Conservation (phyloP, 2,113 vertebrate species). For the Hippocampus abdominalis region DNA sequence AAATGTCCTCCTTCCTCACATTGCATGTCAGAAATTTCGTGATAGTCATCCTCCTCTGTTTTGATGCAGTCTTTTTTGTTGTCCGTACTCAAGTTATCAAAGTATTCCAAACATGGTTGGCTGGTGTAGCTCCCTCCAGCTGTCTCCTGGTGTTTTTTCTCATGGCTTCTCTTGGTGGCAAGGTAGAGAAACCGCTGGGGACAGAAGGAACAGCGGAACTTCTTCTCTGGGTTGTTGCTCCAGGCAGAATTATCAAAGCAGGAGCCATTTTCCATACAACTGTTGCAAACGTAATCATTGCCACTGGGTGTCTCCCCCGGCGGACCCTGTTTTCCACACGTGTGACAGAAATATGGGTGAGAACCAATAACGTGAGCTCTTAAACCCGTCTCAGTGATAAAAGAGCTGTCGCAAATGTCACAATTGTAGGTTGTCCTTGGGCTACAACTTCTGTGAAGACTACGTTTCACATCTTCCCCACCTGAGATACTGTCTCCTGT, state of each 20-base stretch:
- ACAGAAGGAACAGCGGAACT: slow-evolving; percentile 92
- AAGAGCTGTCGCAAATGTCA: slow-evolving; percentile 86
- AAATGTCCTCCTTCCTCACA: slow-evolving; percentile 41
- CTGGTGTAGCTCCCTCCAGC: slow-evolving; percentile 80
- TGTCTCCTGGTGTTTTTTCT: slow-evolving; percentile 84
- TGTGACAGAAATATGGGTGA: slow-evolving; percentile 86
- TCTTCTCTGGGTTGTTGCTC: slow-evolving; percentile 88
- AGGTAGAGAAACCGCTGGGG: slow-evolving; percentile 94
- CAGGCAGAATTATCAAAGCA: slow-evolving; percentile 83
- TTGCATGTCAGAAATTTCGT: slow-evolving; percentile 36
- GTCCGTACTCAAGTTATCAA: slow-evolving; percentile 68
- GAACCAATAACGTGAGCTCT: slow-evolving; percentile 87
- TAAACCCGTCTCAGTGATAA: slow-evolving; percentile 86
- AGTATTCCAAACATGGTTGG: slow-evolving; percentile 82
- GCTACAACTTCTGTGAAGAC: slow-evolving; percentile 73
- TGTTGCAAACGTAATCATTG: slow-evolving; percentile 86
- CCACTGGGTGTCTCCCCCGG: slow-evolving; percentile 78
- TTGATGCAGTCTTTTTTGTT: slow-evolving; percentile 71
- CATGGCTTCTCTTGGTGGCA: slow-evolving; percentile 92
- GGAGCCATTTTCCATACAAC: slow-evolving; percentile 85
- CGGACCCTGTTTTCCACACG: slow-evolving; percentile 88
- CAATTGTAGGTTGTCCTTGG: slow-evolving; percentile 78
- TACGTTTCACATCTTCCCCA: slow-evolving; percentile 62
- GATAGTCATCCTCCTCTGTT: slow-evolving; percentile 55
- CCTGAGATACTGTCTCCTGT: slow-evolving; percentile 63